These are phyloP conservation scores for Nymphalis urticae DNA, from an alignment of 2,888 invertebrate species.

Conservation along the genomic window DNA sequence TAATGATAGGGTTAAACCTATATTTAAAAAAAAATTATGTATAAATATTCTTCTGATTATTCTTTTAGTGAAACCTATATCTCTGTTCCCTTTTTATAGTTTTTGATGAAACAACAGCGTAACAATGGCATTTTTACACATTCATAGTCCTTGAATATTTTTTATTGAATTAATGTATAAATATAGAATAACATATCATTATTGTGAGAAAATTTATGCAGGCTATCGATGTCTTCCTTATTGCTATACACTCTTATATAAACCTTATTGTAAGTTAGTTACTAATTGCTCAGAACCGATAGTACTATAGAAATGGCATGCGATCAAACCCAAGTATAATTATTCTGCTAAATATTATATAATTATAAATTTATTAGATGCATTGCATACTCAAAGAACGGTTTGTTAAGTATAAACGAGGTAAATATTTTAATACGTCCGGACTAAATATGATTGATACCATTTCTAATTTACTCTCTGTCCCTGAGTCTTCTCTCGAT, in stretches of 20 bases:
- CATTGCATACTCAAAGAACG: too few species aligned
- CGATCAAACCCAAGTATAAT: neutral
- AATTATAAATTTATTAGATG: too few species aligned
- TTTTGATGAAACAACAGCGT: too few species aligned
- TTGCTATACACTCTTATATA: slow-evolving; percentile 79
- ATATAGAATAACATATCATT: slow-evolving; percentile 52
- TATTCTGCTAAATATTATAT: neutral
- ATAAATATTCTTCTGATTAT: too few species aligned
- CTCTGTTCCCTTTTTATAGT: too few species aligned
- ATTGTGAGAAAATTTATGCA: slow-evolving; percentile 74
- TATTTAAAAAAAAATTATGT: too few species aligned
- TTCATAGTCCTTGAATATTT: neutral
- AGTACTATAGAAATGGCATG: slow-evolving; percentile 1
- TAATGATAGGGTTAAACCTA: too few species aligned
- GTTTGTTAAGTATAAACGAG: too few species aligned
- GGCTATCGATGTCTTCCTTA: slow-evolving; percentile 82
- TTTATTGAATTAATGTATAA: slow-evolving; percentile 16
- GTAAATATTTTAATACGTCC: neutral
- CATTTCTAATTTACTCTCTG: slow-evolving; percentile 21
- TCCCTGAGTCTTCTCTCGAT: slow-evolving; percentile 6
- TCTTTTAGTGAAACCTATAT: too few species aligned
- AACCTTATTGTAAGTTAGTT: slow-evolving; percentile 66
- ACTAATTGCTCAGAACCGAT: slow-evolving; percentile 17
- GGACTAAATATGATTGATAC: neutral
- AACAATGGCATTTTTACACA: too few species aligned